Evolutionary conservation across 2,888 invertebrate species (phyloP), one percentile per base, ranked within the genome.

Genomic region (Epistrophe grossulariae): DNA sequence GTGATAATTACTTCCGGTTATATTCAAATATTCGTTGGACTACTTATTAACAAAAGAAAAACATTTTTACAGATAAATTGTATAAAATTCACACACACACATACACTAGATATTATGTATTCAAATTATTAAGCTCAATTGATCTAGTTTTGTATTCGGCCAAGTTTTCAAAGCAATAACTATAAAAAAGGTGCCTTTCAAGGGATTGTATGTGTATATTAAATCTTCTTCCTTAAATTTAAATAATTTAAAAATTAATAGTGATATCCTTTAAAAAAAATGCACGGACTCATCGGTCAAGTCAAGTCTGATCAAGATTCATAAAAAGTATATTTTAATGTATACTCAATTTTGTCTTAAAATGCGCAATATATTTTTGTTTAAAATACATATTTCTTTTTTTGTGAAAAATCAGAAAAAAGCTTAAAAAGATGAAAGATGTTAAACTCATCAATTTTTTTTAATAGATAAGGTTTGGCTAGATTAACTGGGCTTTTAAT

Each of bases 1-100:
- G 87, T 87, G 87, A 87, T 87, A 87, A 87, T 68, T 83, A 59
- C 79, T 71, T 73, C 78, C 70, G 72, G 50, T 59, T 71, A 62
- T 72, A 79, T 62, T 76, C 43, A 52, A 60, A 62, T 59, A 45
- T 45, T 68, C 70, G 64, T 64, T 72, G 66, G 71, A 77, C 31
- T 48, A 43, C 24, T 57, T n/a, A 55, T 31, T 2, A 3, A 15
- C 7, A 55, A 28, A 59, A 17, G 17, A 35, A 64, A 64, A 28
- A 62, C 17, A 40, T 19, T 40, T 59, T 43, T 59, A 35, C n/a
- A 43, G 24, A 19, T 40, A 38, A 60, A 40, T 19, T 38, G 15
- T 38, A 28, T 19, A 10, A 57, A n/a, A 60, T 15, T 31, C 28
- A 35, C 35, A 66, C 5, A 60, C 19, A 28, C 28, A n/a, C 11